Base-by-base conservation (phyloP, 2,113 vertebrate genomes). In the Odobenus rosmarus region DNA sequence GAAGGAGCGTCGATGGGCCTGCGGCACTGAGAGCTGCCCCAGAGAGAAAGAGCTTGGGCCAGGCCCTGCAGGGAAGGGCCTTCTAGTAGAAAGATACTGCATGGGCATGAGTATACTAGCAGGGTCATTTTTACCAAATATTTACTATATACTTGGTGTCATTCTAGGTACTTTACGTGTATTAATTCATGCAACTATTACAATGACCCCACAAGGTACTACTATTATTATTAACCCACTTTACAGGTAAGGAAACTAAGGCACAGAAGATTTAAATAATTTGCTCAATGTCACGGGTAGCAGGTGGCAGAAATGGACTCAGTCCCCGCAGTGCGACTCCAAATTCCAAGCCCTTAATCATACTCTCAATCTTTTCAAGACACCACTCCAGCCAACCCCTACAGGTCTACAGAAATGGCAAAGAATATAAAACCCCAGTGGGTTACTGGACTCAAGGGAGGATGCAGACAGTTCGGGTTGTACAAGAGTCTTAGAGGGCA, bases 171-270 rank as follows among this genome's bases (percentile, higher is more conserved):
- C 14, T 59, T 79, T 31, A 23, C 1, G 33, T 14, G 19, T 8
- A 62, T 36, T 89, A 23, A 69, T 61, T 87, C 15, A 55, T 33
- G 7, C 55, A 71, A 84, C 57, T n/a, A 33, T 19, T 42, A 10
- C 24, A 90, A 39, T 14, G 42, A 55, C 16, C n/a, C 13, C 3
- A 49, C 3, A 8, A 94, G 13, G 67, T 76, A 82, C 85, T 46
- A 33, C 3, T 81, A 46, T 64, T 61, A 84, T 82, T 71, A 76
- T 64, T 33, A 81, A 57, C 21, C 10, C 64, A 77, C 23, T 33
- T 95, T 71, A 90, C 9, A 90, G 77, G 72, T n/a, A 71, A 88
- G 46, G 39, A 62, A 92, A 87, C 26, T 3, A 83, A 96, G 33
- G 10, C 10, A 64, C 11, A 72, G 18, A 95, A 15, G 90, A 88